Conservation (phyloP, 2,113 vertebrate genomes). For the Actenoides lindsayi region DNA sequence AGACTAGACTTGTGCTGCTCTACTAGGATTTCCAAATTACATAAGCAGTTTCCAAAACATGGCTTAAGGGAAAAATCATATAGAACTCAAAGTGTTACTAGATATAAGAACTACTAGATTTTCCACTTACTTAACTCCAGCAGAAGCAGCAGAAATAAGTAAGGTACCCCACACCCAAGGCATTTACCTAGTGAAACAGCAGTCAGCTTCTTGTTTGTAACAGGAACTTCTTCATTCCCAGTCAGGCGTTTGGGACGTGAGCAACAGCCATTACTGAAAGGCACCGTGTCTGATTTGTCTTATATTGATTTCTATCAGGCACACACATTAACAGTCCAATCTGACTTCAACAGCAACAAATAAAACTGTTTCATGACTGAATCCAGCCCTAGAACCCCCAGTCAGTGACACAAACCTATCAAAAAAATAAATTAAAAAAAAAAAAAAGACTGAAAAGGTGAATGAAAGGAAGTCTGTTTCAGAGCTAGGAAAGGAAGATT, state of each 20-base stretch:
- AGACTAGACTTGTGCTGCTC: neutral
- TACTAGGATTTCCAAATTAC: neutral
- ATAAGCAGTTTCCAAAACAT: neutral
- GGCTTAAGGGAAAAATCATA: neutral
- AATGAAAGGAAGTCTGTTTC: neutral
- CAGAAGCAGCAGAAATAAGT: neutral
- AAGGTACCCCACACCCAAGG: neutral
- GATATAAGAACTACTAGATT: neutral
- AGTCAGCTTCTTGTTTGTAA: neutral
- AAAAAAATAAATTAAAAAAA: neutral
- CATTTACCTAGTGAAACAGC: neutral
- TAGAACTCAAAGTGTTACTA: neutral
- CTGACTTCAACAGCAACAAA: neutral
- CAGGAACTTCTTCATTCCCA: neutral
- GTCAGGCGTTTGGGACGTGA: neutral
- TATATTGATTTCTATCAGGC: neutral
- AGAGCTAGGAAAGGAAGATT: neutral
- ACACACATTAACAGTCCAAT: neutral
- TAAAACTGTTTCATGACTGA: neutral
- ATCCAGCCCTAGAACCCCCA: neutral
- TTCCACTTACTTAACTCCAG: neutral
- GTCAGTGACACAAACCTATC: neutral
- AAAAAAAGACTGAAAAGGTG: neutral
- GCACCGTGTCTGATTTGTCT: rapidly evolving
- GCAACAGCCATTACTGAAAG: neutral